Evolutionary conservation across 2,797 vertebrate genomes (phyloP), one percentile per base, ranked within the genome.

Genomic region (Brachyalestes nurse): DNA sequence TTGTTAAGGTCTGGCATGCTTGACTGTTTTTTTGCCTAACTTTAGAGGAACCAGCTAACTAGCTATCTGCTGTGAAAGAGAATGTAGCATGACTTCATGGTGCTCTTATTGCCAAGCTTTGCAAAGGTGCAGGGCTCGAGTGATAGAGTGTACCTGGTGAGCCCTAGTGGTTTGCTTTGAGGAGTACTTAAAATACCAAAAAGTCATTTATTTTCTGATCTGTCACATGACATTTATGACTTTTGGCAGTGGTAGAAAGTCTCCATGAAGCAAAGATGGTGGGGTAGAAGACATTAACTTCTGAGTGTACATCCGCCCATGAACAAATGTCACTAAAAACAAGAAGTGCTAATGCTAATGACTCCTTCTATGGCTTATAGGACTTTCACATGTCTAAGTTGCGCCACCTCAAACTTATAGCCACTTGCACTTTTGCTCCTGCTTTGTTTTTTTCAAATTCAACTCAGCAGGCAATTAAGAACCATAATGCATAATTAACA

Each of bases 121-220:
- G n/a, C n/a, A 38, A 4, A 17, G 28, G 61, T 5, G 28, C 6
- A 14, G 61, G 9, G 2, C 25, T 64, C n/a, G 28, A 17, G 28
- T 42, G 40, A 42, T 42, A 3, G 40, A 42, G 40, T 64, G 49
- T 51, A 51, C 49, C 49, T 51, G 49, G 49, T 78, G 45, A 23
- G 40, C 55, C 65, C 6, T 51, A 78, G 66, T 17, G 23, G 47
- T n/a, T n/a, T n/a, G n/a, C n/a, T n/a, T n/a, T n/a, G n/a, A n/a
- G n/a, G n/a, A n/a, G n/a, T n/a, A n/a, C n/a, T n/a, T n/a, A n/a
- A n/a, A n/a, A n/a, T n/a, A n/a, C n/a, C n/a, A n/a, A n/a, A n/a
- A n/a, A n/a, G n/a, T n/a, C n/a, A n/a, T 69, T 61, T 34, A 21
- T 12, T 67, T 47, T 45, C 45, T 76, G 49, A n/a, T n/a, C 7